These are phyloP conservation scores for Eupithecia inturbata DNA, from an alignment of 2,888 invertebrate genomes.

Conservation along the genomic window DNA sequence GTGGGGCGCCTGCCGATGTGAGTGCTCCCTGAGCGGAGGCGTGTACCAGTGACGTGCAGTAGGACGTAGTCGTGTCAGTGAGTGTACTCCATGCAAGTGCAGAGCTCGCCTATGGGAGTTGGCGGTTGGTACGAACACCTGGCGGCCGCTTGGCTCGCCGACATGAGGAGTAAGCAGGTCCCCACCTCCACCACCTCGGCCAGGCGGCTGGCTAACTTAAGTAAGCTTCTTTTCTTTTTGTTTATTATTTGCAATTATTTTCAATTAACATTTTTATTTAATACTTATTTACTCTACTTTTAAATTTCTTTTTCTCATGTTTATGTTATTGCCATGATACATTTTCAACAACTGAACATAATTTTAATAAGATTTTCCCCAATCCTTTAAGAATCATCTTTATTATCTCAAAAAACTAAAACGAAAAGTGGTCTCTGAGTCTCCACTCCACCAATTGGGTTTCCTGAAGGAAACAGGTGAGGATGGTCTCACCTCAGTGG, in stretches of 20 bases:
- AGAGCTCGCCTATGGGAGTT: slow-evolving; percentile 81
- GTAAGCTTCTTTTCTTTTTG: slow-evolving; percentile 83
- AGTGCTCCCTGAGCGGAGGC: slow-evolving; percentile 73
- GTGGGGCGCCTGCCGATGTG: slow-evolving; percentile 90
- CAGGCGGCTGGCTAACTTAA: slow-evolving; percentile 82
- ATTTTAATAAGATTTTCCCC: not conserved
- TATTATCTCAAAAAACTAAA: slow-evolving; percentile 15
- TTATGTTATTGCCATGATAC: slow-evolving; percentile 16
- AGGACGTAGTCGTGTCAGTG: slow-evolving; percentile 67
- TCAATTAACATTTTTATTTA: slow-evolving; percentile 47
- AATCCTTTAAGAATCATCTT: slow-evolving; percentile 13
- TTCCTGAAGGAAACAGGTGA: slow-evolving; percentile 62
- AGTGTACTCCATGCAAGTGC: slow-evolving; percentile 78
- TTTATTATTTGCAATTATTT: slow-evolving; percentile 73
- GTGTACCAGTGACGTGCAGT: slow-evolving; percentile 70
- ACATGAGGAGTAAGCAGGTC: slow-evolving; percentile 83
- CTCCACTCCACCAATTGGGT: not conserved
- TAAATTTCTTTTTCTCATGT: slow-evolving; percentile 43
- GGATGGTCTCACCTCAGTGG: slow-evolving; percentile 67
- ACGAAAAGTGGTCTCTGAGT: slow-evolving; percentile 14
- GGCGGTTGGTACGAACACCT: slow-evolving; percentile 80
- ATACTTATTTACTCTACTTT: slow-evolving; percentile 46
- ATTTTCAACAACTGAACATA: slow-evolving; percentile 4
- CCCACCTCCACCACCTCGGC: slow-evolving; percentile 82
- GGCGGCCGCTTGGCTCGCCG: slow-evolving; percentile 81